phyloP scores from a whole-genome alignment of 2,113 vertebrate species.

The Eonycteris spelaea region DNA sequence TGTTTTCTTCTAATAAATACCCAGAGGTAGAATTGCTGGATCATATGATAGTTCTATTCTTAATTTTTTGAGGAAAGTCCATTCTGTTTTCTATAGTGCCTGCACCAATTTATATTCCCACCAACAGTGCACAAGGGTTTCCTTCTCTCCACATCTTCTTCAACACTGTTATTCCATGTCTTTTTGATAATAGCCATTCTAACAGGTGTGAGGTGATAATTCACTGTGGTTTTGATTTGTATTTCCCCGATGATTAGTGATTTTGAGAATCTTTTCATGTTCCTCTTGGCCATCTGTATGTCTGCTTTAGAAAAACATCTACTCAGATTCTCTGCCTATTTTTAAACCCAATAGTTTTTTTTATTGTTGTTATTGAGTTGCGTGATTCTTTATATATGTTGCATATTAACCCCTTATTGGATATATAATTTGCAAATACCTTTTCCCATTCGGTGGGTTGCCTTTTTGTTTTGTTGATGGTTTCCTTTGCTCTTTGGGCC shows the following conservation, averaged over 20 bases:
- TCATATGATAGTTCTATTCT: not conserved
- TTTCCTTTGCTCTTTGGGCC: not conserved
- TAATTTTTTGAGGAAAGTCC: not conserved
- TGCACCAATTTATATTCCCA: not conserved
- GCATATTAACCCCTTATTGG: not conserved
- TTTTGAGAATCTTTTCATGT: not conserved
- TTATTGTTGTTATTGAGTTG: not conserved
- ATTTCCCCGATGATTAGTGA: not conserved
- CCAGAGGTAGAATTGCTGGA: not conserved
- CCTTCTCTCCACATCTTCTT: not conserved
- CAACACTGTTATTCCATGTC: not conserved
- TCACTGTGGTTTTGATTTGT: not conserved
- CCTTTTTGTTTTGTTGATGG: not conserved
- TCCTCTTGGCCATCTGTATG: not conserved
- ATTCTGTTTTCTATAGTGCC: not conserved
- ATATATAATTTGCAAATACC: not conserved
- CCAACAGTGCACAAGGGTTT: not conserved
- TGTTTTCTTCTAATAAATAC: not conserved
- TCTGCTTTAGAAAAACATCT: not conserved
- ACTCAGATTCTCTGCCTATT: not conserved
- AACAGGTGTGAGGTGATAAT: not conserved
- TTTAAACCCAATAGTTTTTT: not conserved
- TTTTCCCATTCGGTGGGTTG: not conserved
- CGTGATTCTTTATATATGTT: not conserved
- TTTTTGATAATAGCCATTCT: not conserved